These are phyloP conservation scores for Eublepharis macularius DNA, from an alignment of 2,113 vertebrate species.

Conservation along the genomic window DNA sequence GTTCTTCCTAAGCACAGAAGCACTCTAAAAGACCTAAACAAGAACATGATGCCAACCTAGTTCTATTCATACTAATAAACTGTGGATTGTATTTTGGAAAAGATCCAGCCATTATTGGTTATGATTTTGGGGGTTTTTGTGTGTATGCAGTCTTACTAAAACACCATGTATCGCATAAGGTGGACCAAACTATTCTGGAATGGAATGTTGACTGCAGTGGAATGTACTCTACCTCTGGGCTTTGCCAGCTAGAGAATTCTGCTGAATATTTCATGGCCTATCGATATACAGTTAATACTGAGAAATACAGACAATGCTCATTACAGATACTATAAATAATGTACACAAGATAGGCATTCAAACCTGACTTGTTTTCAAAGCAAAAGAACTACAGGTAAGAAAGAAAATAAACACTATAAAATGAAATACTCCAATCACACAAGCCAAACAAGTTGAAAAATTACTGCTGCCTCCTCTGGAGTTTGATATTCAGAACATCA, in stretches of 20 bases:
- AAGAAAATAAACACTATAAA: not conserved
- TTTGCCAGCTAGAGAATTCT: not conserved
- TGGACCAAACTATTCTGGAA: not conserved
- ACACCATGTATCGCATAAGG: not conserved
- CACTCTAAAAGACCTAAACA: too few relatives aligned
- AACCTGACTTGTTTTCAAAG: not conserved
- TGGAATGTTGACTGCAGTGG: not conserved
- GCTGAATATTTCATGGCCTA: not conserved
- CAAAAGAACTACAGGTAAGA: not conserved
- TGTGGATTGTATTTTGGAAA: not conserved
- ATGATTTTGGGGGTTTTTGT: not conserved
- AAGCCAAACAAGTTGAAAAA: not conserved
- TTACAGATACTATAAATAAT: not conserved
- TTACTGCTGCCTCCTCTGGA: not conserved
- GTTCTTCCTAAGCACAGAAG: too few relatives aligned
- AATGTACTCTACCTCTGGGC: not conserved
- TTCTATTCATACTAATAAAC: not conserved
- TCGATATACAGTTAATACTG: not conserved
- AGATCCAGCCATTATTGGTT: not conserved
- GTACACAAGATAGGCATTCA: slow-evolving; percentile 7
- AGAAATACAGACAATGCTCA: not conserved
- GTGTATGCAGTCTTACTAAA: not conserved
- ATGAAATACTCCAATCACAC: not conserved
- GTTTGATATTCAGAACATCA: not conserved
- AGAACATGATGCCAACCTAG: too few relatives aligned